A percentile compares a stretch with the other conserved stretches of the same genome.
phyloP scores from a whole-genome alignment of 2,888 invertebrate genomes.

The Drosophila demipolita region DNA sequence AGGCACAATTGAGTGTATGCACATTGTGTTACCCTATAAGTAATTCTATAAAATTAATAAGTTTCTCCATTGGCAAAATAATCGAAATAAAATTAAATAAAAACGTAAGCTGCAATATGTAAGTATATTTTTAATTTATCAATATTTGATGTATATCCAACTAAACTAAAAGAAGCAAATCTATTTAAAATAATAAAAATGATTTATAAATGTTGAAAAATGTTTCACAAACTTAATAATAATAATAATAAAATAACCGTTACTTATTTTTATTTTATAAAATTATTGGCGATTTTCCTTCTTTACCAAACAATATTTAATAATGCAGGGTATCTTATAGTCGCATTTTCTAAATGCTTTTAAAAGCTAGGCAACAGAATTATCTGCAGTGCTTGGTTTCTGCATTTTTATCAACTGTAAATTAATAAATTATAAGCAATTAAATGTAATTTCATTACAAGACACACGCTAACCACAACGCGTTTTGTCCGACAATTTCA shows the following conservation, averaged over 20 bases:
- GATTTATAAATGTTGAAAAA: background rate
- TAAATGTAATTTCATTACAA: conserved; percentile 63
- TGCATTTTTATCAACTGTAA: conserved; percentile 65
- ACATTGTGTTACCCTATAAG: background rate
- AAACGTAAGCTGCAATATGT: background rate
- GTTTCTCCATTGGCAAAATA: background rate
- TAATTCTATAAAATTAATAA: background rate
- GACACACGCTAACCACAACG: conserved; percentile 45
- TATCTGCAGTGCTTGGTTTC: conserved; percentile 34
- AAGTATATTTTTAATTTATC: background rate
- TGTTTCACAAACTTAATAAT: background rate
- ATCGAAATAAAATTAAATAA: background rate
- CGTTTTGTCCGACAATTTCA: conserved; percentile 65
- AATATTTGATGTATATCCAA: background rate
- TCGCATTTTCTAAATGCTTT: background rate
- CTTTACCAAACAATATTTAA: background rate
- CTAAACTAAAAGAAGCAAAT: background rate
- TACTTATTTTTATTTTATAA: background rate
- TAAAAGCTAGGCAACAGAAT: conserved; percentile 46
- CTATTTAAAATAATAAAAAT: background rate
- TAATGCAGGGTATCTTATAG: conserved; percentile 6
- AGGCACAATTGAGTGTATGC: background rate
- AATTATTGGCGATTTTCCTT: background rate
- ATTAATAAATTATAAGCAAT: conserved; percentile 67
- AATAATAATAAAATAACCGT: background rate